phyloP scores from a whole-genome alignment of 2,113 vertebrate genomes.

The Progne subis region DNA sequence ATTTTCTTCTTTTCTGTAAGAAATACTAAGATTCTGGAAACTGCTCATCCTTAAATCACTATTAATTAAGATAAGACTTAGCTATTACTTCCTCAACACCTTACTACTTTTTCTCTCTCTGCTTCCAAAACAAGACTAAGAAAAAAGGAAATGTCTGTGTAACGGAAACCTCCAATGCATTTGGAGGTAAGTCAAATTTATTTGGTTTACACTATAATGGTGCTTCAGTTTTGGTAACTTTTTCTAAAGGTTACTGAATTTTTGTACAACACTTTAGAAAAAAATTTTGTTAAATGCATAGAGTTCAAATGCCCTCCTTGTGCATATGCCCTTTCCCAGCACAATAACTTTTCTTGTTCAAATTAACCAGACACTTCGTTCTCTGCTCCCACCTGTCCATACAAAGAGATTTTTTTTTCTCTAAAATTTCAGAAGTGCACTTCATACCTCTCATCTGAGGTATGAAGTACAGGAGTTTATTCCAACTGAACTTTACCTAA shows the following conservation, averaged over 20 bases:
- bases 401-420: not conserved
- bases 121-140: not conserved
- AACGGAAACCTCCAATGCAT: not conserved
- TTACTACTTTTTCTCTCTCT: not conserved
- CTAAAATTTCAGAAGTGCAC: not conserved
- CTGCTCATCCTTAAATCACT: not conserved
- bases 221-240: not conserved
- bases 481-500: not conserved
- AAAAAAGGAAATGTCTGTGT: not conserved
- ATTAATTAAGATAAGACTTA: conserved; percentile 14
- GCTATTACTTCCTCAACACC: not conserved
- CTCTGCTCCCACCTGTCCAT: not conserved
- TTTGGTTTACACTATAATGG: not conserved
- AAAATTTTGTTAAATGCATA: not conserved
- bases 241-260: not conserved
- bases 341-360: not conserved
- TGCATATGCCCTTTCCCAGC: not conserved
- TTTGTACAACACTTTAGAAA: not conserved
- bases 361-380: not conserved
- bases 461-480: not conserved
- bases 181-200: not conserved
- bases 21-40: not conserved
- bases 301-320: not conserved
- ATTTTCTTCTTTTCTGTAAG: not conserved
- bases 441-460: not conserved